These are phyloP conservation scores for Pseudomyrmex cubaensis DNA, from an alignment of 1,140 invertebrate genomes.

Conservation along the genomic window DNA sequence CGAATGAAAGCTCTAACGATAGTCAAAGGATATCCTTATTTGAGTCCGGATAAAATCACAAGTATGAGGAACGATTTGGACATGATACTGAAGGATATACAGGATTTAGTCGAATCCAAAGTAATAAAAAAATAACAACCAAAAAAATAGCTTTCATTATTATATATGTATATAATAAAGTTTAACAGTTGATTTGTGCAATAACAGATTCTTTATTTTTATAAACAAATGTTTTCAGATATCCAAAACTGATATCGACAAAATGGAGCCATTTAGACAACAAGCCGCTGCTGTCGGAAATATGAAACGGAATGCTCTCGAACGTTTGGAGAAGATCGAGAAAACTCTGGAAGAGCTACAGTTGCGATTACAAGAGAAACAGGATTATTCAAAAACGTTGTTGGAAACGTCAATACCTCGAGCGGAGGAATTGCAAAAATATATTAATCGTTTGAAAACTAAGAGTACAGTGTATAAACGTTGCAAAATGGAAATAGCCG, in stretches of 20 bases:
- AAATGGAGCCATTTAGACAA: slow-evolving; percentile 93
- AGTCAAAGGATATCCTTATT: slow-evolving; percentile 88
- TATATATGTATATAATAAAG: not conserved
- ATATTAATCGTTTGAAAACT: slow-evolving; percentile 91
- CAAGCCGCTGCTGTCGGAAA: slow-evolving; percentile 92
- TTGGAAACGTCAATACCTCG: slow-evolving; percentile 88
- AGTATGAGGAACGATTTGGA: slow-evolving; percentile 84
- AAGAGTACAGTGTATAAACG: slow-evolving; percentile 93
- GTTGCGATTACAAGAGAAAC: slow-evolving; percentile 85
- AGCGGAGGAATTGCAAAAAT: slow-evolving; percentile 94
- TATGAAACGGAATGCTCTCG: slow-evolving; percentile 91
- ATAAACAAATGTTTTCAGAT: slow-evolving; percentile 75
- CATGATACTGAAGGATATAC: slow-evolving; percentile 75
- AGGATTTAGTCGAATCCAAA: slow-evolving; percentile 78
- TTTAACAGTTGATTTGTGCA: slow-evolving; percentile 62
- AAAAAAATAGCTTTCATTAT: too few species aligned
- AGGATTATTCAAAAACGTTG: slow-evolving; percentile 83
- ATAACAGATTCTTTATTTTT: slow-evolving; percentile 77
- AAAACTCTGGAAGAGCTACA: slow-evolving; percentile 87
- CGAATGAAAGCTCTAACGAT: slow-evolving; percentile 89
- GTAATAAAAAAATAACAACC: slow-evolving; percentile 47
- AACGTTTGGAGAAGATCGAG: slow-evolving; percentile 88
- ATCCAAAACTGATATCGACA: slow-evolving; percentile 87
- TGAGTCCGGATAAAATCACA: slow-evolving; percentile 89
- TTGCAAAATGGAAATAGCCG: slow-evolving; percentile 90